Conservation (phyloP, 2,888 invertebrate genomes). For the Meloe dianella region DNA sequence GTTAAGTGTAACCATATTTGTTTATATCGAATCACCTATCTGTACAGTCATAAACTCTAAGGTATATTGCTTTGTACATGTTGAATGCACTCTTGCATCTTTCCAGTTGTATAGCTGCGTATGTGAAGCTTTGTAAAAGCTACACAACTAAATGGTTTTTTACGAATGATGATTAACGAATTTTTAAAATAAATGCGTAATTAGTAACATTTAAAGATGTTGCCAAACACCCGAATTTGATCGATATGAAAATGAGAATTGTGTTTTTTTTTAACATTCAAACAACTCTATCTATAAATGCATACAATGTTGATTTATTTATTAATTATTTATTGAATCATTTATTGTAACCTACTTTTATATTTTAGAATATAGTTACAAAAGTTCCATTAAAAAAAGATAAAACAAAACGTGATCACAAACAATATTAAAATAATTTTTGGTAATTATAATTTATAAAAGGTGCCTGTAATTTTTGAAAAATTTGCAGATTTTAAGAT, state of each 20-base stretch:
- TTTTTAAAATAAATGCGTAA: too few species aligned
- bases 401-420: slow-evolving; percentile 13
- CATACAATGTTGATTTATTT: slow-evolving; percentile 19
- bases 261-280: too few species aligned
- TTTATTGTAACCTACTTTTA: slow-evolving; percentile 19
- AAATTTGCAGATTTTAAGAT: background rate
- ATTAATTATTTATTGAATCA: background rate
- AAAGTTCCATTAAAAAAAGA: slow-evolving; percentile 20
- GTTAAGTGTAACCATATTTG: slow-evolving; percentile 84
- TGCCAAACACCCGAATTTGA: too few species aligned
- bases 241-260: too few species aligned
- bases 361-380: slow-evolving; percentile 19
- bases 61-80: too few species aligned
- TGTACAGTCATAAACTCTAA: too few species aligned
- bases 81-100: too few species aligned
- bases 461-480: slow-evolving; percentile 12
- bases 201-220: too few species aligned
- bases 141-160: too few species aligned
- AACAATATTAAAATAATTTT: slow-evolving; percentile 8
- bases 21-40: slow-evolving; percentile 96
- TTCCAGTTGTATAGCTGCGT: too few species aligned
- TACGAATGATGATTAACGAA: too few species aligned
- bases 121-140: too few species aligned
- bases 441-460: slow-evolving; percentile 1
- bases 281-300: background rate